Evolutionary conservation across 2,888 invertebrate species (phyloP).

Genomic region (Eulithis testata): DNA sequence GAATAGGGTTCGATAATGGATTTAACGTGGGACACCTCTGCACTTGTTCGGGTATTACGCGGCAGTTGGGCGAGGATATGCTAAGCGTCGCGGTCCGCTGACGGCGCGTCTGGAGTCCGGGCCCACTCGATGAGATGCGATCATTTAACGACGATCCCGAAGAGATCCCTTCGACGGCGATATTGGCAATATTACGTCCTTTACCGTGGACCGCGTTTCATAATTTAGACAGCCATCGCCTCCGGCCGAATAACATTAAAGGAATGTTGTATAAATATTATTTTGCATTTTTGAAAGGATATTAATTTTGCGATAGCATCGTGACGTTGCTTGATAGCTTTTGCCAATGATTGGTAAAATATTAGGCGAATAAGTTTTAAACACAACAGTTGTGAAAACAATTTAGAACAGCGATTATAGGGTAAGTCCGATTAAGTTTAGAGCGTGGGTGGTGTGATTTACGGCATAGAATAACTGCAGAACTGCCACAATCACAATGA

Average conservation of each 20-base stretch:
- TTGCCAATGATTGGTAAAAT: constrained; percentile 19
- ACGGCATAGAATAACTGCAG: constrained; percentile 52
- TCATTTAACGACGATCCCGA: constrained; percentile 74
- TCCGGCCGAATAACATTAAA: constrained; percentile 62
- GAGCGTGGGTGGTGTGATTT: constrained; percentile 51
- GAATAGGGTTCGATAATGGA: constrained; percentile 80
- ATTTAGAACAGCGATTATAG: constrained; percentile 27
- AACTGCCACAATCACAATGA: constrained; percentile 60
- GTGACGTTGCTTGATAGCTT: constrained; percentile 35
- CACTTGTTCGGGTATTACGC: constrained; percentile 70
- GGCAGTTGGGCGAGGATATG: constrained; percentile 69
- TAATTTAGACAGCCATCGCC: constrained; percentile 64
- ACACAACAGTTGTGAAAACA: constrained; percentile 37
- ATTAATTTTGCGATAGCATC: constrained; percentile 43
- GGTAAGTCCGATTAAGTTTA: constrained; percentile 45
- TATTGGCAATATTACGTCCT: constrained; percentile 68
- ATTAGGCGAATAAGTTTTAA: constrained; percentile 8
- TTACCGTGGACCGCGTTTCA: constrained; percentile 62
- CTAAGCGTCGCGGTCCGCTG: constrained; percentile 72
- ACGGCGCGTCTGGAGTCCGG: constrained; percentile 68
- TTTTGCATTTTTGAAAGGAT: constrained; percentile 59
- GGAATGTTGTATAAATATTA: constrained; percentile 63
- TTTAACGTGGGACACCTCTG: constrained; percentile 67
- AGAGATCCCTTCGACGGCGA: constrained; percentile 64
- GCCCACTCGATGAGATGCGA: constrained; percentile 65